phyloP scores from a whole-genome alignment of 2,113 vertebrate species.

The Nannobrachium achirus region DNA sequence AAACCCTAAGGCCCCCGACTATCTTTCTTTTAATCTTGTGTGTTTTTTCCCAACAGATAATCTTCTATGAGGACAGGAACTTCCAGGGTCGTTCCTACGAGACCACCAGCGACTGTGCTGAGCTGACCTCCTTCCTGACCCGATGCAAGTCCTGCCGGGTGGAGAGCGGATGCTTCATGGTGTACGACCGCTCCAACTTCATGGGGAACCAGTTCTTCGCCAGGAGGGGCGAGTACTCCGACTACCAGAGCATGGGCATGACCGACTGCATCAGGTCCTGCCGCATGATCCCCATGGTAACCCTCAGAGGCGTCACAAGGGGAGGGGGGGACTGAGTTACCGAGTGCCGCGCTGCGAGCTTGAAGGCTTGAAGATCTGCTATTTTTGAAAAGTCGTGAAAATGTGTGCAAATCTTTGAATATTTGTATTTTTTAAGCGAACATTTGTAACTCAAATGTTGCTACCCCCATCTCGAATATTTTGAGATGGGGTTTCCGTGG shows the following conservation, averaged over 20 bases:
- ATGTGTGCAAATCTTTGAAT: too few relatives aligned
- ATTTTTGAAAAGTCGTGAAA: too few relatives aligned
- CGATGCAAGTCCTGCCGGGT: slow-evolving; percentile 70
- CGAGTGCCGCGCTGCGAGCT: too few relatives aligned
- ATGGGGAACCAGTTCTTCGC: slow-evolving; percentile 68
- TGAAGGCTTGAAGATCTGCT: too few relatives aligned
- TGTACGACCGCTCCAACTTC: slow-evolving; percentile 65
- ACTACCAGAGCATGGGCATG: slow-evolving; percentile 57
- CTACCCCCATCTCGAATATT: too few relatives aligned
- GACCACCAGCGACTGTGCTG: slow-evolving; percentile 65
- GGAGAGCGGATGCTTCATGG: slow-evolving; percentile 71
- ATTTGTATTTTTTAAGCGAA: too few relatives aligned
- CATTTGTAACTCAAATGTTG: background rate
- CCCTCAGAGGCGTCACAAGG: too few relatives aligned
- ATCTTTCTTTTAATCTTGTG: background rate
- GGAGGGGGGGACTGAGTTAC: too few relatives aligned
- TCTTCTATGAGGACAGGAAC: slow-evolving; percentile 74
- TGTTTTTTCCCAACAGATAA: slow-evolving; percentile 56
- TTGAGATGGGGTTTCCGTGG: too few relatives aligned
- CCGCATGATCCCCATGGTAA: slow-evolving; percentile 69
- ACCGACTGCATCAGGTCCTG: slow-evolving; percentile 71
- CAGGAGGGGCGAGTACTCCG: slow-evolving; percentile 68
- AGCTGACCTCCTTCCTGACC: slow-evolving; percentile 69
- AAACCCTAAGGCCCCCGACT: too few relatives aligned
- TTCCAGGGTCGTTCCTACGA: slow-evolving; percentile 76